Base-by-base conservation (phyloP, 2,797 vertebrate species). In the Hippocampus kuda region DNA sequence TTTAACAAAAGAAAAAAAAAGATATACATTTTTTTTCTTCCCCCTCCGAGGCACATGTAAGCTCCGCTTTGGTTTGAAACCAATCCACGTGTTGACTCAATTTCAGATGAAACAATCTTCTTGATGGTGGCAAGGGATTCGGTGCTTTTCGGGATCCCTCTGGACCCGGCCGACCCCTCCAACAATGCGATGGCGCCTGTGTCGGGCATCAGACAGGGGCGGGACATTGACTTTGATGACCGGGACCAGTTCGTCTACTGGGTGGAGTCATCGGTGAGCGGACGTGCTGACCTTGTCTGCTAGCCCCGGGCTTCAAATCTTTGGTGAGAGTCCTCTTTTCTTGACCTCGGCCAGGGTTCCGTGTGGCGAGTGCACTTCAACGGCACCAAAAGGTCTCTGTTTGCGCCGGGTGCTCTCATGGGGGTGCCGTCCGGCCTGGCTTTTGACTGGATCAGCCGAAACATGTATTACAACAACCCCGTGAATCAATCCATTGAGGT, bases 401-500 rank as follows among this genome's bases (percentile, higher is more conserved):
- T 92, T 81, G 91, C 88, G 60, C 90, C 91, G 26, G 80, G 86
- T 71, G 88, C 88, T 69, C 68, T 85, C 49, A 78, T 90, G 75
- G 91, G 91, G 20, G 79, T 86, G 5, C 90, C 89, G 0, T 87
- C 84, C 57, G 87, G 88, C 66, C 75, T 92, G 70, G 90, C 91
- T 65, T 91, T 92, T 85, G 91, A 92, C 72, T 91, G 91, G 91
- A 87, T 92, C 41, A 81, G 84, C 74, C 72, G 88, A 34, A 71
- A 85, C 44, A 89, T 92, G 88, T 92, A 85, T 75, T 92, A 91
- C 70, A 91, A 87, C 66, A 92, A 90, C 77, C 89, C 89, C 59
- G 82, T 81, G 6, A 69, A 22, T 51, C 87, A 83, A 72, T 15
- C 84, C 30, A 90, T 92, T 59, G 90, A 92, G 88, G 91, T 90